A percentile compares a stretch with the other conserved stretches of the same genome.
phyloP scores from a whole-genome alignment of 2,888 invertebrate genomes.

The Cyclophora albipunctata region DNA sequence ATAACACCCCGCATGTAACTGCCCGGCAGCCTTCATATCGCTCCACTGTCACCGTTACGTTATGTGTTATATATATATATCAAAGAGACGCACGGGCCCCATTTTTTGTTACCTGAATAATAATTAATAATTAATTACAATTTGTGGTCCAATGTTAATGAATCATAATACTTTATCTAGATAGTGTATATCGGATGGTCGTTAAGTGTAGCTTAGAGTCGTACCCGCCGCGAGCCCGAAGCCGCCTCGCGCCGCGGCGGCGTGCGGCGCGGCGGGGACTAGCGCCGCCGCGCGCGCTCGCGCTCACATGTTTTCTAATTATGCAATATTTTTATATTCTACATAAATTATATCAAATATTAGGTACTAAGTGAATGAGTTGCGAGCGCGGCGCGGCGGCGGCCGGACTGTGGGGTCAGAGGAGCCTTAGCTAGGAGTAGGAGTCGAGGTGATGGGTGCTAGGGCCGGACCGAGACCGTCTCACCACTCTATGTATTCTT shows the following conservation, averaged over 20 bases:
- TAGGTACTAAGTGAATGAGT: constrained; percentile 33
- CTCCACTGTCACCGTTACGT: constrained; percentile 16
- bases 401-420: constrained; percentile 36
- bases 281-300: constrained; percentile 22
- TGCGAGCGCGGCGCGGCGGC: constrained; percentile 3
- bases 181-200: constrained; percentile 58
- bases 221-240: constrained; percentile 13
- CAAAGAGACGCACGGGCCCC: constrained; percentile 45
- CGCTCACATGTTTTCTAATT: constrained; percentile 13
- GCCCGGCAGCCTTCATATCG: constrained; percentile 10
- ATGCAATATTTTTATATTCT: constrained; percentile 56
- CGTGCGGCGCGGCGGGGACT: background rate
- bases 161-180: constrained; percentile 70
- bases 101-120: constrained; percentile 75
- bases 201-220: constrained; percentile 51
- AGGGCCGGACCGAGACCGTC: constrained; percentile 43
- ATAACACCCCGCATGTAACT: background rate
- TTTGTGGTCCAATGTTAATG: constrained; percentile 75
- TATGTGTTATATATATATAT: constrained; percentile 16
- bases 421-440: constrained; percentile 39
- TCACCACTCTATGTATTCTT: constrained; percentile 24
- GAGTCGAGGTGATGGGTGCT: constrained; percentile 51
- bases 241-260: constrained; percentile 5
- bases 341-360: constrained; percentile 45
- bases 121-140: constrained; percentile 69